phyloP scores from a whole-genome alignment of 2,888 invertebrate species.

The Melangyna quadrimaculata region DNA sequence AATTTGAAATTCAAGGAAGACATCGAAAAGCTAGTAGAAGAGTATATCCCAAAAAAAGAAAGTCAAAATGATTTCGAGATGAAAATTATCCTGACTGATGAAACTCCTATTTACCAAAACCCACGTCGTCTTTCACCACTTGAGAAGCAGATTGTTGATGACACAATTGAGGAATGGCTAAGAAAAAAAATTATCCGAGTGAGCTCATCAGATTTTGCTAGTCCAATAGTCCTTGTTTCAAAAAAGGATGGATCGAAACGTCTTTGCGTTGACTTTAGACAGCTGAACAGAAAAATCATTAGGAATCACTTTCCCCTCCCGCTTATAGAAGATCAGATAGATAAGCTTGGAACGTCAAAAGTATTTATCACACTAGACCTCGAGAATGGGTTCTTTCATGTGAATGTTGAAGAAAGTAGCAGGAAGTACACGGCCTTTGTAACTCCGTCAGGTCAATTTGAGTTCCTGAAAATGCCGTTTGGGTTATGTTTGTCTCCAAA shows the following conservation, averaged over 20 bases:
- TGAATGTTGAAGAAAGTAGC: background rate
- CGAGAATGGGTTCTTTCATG: background rate
- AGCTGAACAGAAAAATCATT: background rate
- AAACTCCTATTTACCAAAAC: background rate
- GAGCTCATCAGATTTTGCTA: background rate
- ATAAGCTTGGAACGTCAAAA: constrained; percentile 50
- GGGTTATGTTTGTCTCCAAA: constrained; percentile 75
- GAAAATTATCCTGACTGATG: background rate
- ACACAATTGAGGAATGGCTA: background rate
- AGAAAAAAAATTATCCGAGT: constrained; percentile 19
- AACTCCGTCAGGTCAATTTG: constrained; percentile 73
- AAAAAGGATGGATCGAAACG: background rate
- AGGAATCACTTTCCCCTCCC: no score
- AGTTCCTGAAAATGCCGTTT: constrained; percentile 76
- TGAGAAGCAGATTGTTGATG: constrained; percentile 4
- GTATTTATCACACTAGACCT: constrained; percentile 74
- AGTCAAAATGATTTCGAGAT: background rate
- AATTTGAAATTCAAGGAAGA: background rate
- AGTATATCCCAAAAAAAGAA: no score
- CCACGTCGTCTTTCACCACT: background rate
- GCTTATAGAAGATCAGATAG: background rate
- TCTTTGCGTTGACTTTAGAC: background rate
- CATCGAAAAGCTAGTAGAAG: background rate
- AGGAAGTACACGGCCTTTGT: constrained; percentile 69
- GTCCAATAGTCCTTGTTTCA: background rate